These are phyloP conservation scores for Caradrina clavipalpis DNA, from an alignment of 2,888 invertebrate genomes.

Conservation along the genomic window DNA sequence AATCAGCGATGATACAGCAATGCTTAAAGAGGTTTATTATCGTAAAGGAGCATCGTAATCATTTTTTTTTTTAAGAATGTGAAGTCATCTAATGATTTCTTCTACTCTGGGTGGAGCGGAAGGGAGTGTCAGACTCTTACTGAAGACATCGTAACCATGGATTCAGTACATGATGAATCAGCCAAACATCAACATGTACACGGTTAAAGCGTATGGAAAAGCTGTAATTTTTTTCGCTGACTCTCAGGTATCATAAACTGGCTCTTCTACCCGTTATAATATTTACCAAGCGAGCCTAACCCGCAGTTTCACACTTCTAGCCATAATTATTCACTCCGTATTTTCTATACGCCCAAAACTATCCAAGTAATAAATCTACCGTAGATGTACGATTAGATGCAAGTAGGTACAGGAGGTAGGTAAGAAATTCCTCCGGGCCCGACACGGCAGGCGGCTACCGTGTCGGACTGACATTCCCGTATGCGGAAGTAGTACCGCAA, in stretches of 20 bases:
- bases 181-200: too few relatives aligned
- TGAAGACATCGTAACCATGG: too few relatives aligned
- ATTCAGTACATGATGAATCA: too few relatives aligned
- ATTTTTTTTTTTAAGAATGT: too few relatives aligned
- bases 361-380: constrained; percentile 42
- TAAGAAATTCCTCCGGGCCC: constrained; percentile 55
- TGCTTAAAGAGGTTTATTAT: too few relatives aligned
- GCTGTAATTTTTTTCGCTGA: too few relatives aligned
- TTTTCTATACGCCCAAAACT: constrained; percentile 24
- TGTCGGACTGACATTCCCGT: constrained; percentile 48
- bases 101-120: too few relatives aligned
- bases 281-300: background rate
- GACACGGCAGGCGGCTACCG: constrained; percentile 40
- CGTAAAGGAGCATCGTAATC: too few relatives aligned
- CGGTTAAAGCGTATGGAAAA: too few relatives aligned
- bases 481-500: constrained; percentile 52
- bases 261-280: background rate
- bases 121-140: too few relatives aligned
- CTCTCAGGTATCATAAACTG: too few relatives aligned
- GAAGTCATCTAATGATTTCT: too few relatives aligned
- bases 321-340: background rate
- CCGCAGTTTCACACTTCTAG: background rate
- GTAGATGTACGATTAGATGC: constrained; percentile 34
- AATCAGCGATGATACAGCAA: background rate
- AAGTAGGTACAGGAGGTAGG: constrained; percentile 29